A percentile compares a stretch with the other conserved stretches of the same genome.
Conservation (phyloP, 2,113 vertebrate species). For the Misgurnus anguillicaudatus region DNA sequence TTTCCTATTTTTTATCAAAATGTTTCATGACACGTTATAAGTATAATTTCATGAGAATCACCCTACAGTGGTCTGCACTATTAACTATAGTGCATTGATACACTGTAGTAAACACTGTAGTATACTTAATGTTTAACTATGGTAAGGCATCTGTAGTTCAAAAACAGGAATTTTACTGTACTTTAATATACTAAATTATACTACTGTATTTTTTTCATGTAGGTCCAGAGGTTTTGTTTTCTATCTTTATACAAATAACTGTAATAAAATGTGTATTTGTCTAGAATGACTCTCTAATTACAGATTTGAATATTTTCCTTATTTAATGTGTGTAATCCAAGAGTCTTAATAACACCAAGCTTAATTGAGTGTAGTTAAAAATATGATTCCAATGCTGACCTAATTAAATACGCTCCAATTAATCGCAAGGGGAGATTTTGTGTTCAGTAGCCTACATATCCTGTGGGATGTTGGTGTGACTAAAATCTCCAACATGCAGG, state of each 20-base stretch:
- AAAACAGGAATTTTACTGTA: too few relatives aligned
- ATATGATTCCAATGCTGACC: slow-evolving; percentile 23
- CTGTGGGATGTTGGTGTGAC: background rate
- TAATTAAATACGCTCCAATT: slow-evolving; percentile 35
- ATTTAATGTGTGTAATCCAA: slow-evolving; percentile 65
- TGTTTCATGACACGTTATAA: too few relatives aligned
- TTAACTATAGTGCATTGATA: too few relatives aligned
- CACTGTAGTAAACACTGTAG: too few relatives aligned
- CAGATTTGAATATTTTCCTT: slow-evolving; percentile 56
- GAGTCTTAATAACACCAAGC: slow-evolving; percentile 53
- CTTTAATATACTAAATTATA: too few relatives aligned
- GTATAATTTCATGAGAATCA: too few relatives aligned
- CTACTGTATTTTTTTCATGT: too few relatives aligned
- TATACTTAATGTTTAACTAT: too few relatives aligned
- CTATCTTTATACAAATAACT: slow-evolving; percentile 52
- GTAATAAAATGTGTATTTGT: slow-evolving; percentile 63
- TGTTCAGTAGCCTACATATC: background rate
- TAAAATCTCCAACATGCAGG: background rate
- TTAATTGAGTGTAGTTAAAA: slow-evolving; percentile 41
- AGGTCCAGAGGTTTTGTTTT: slow-evolving; percentile 37
- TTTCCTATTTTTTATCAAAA: too few relatives aligned
- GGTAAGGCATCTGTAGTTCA: too few relatives aligned
- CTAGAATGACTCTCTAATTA: slow-evolving; percentile 62
- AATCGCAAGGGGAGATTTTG: slow-evolving; percentile 19
- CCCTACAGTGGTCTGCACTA: too few relatives aligned